Conservation (phyloP, 1,140 invertebrate species). For the Augochlora pura region DNA sequence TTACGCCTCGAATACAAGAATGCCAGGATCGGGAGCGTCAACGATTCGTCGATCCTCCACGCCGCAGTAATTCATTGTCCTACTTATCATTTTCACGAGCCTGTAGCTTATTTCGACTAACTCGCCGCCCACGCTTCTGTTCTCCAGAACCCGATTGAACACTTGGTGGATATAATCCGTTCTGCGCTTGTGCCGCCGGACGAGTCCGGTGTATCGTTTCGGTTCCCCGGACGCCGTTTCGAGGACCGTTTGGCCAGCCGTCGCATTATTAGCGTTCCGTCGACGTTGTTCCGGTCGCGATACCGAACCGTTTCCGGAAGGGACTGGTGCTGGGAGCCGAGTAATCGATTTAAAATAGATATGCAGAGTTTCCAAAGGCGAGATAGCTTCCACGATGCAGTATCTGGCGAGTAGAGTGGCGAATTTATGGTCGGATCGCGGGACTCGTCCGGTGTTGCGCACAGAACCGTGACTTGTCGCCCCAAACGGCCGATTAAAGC, state of each 20-base stretch:
- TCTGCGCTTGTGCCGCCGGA: constrained; percentile 55
- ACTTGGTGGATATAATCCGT: constrained; percentile 74
- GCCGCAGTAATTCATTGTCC: background rate
- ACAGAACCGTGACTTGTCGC: constrained; percentile 45
- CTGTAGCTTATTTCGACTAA: background rate
- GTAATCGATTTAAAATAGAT: no score
- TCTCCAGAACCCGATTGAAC: constrained; percentile 68
- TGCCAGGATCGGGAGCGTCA: background rate
- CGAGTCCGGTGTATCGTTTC: constrained; percentile 44
- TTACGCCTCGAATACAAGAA: background rate
- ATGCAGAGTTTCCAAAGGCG: no score
- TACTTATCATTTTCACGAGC: constrained; percentile 5
- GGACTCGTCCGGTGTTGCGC: constrained; percentile 56
- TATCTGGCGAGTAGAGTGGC: background rate
- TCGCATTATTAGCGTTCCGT: background rate
- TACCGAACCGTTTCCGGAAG: no score
- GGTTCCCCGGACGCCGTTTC: no score
- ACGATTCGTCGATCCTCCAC: background rate
- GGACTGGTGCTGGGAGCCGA: no score
- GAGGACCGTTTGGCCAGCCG: no score
- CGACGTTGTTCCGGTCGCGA: no score
- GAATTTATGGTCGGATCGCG: background rate
- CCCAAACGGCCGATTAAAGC: constrained; percentile 38
- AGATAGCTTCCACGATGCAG: no score
- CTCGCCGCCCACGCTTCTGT: constrained; percentile 20